Percentiles rank a stretch among this genome's conserved stretches.
These are phyloP conservation scores for Rhinatrema bivittatum DNA, from an alignment of 2,797 vertebrate genomes.

Conservation along the genomic window DNA sequence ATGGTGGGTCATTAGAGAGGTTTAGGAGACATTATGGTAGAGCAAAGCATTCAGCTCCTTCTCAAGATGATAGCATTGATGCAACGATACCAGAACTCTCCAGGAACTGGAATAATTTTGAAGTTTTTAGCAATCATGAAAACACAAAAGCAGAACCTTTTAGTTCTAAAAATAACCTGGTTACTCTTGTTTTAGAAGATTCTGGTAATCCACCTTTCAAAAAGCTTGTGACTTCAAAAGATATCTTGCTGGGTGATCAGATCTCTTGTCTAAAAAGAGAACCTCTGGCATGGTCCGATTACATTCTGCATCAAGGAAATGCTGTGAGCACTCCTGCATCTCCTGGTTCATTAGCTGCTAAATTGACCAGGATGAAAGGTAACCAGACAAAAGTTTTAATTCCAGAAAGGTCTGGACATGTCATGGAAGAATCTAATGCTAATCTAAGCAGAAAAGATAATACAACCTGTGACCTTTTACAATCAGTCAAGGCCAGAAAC, in stretches of 20 bases:
- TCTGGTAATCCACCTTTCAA: constrained; percentile 2
- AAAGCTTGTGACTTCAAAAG: constrained; percentile 15
- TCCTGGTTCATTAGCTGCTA: constrained; percentile 67
- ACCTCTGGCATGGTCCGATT: constrained; percentile 20
- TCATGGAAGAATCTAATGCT: constrained; percentile 17
- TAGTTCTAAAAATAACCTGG: constrained; percentile 12
- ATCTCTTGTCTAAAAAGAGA: constrained; percentile 14
- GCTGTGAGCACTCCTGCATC: constrained; percentile 12
- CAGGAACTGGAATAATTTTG: constrained; percentile 4
- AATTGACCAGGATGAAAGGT: constrained; percentile 68
- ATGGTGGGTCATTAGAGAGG: constrained; percentile 74
- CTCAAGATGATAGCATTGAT: not conserved
- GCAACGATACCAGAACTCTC: constrained; percentile 11
- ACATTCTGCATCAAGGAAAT: constrained; percentile 30
- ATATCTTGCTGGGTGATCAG: constrained; percentile 13
- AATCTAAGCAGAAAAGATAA: constrained; percentile 14
- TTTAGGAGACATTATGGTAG: constrained; percentile 76
- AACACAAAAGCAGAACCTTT: not conserved
- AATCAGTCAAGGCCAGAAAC: constrained; percentile 11
- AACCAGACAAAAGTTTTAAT: constrained; percentile 21
- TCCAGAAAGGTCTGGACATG: constrained; percentile 5
- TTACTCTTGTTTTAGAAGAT: not conserved
- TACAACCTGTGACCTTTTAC: not conserved
- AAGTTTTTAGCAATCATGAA: constrained; percentile 8
- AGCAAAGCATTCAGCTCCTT: not conserved